Base-by-base conservation (phyloP, 2,113 vertebrate species). In the Parus major region DNA sequence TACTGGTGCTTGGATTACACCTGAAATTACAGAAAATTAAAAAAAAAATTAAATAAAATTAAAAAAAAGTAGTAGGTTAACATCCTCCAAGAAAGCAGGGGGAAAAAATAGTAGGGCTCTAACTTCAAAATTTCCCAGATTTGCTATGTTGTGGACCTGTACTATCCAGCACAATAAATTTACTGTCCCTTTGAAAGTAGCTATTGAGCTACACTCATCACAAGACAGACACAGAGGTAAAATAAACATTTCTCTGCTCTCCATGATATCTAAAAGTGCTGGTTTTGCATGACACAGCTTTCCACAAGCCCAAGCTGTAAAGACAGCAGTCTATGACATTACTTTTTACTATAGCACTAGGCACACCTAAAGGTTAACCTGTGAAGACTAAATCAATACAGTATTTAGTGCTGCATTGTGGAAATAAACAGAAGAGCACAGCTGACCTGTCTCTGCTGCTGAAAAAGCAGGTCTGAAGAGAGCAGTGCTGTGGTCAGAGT, bases 341-440 rank as follows among this genome's bases (percentile, higher is more conserved):
- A 79, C 75, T 97, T 97, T 98, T 96, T 97, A 72, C 90, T 50
- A 9, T 49, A 76, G 49, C 53, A 93, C 82, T 94, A 96, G 96
- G 95, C 94, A 57, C 77, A 72, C 71, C 83, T 82, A 53, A 97
- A 96, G 88, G 97, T 91, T 95, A 94, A 96, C 73, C 84, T 87
- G 70, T 89, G 76, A 97, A 93, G 57, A 86, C 78, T 93, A 93
- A 96, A 97, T 96, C 88, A 91, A 95, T 95, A 91, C 68, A 59
- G 83, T 91, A 94, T 97, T 93, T 92, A 96, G 73, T 17, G 6
- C 73, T 77, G 82, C 57, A 18, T 27, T 86, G 92, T 71, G 65
- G 69, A 95, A 97, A 95, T 78, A 93, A 93, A 81, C 49, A 92
- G 57, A 93, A 82, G 31, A 93, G 46, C 60, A 36, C 53, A 91